Percentiles rank a stretch among this genome's conserved stretches.
phyloP scores from a whole-genome alignment of 2,113 vertebrate species.

The Otocyon megalotis region DNA sequence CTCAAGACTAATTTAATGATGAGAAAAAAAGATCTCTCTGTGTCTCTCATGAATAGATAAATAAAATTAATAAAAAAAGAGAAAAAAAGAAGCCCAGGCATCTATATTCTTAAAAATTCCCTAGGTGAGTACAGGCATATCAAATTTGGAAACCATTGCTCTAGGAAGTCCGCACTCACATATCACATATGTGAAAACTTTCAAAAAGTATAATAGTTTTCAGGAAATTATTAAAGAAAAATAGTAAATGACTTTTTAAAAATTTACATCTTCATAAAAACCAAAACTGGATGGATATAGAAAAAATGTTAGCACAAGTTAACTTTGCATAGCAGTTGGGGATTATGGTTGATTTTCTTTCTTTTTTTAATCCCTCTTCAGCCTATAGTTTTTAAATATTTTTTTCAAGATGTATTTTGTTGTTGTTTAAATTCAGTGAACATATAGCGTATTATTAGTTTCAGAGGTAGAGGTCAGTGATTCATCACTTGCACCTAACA shows the following conservation, averaged over 20 bases:
- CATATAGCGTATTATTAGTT: background rate
- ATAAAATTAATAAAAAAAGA: background rate
- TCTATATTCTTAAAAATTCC: background rate
- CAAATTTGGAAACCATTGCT: background rate
- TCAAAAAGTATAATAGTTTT: background rate
- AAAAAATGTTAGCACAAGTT: background rate
- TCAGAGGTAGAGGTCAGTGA: background rate
- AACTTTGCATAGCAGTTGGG: background rate
- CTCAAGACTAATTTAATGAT: background rate
- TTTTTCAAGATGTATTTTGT: background rate
- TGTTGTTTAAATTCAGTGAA: background rate
- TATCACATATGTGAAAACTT: background rate
- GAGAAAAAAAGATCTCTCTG: no score
- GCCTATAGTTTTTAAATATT: background rate
- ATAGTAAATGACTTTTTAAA: background rate
- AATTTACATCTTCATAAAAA: background rate
- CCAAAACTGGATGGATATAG: background rate
- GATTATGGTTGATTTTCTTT: background rate
- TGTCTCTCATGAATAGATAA: no score
- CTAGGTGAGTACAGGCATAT: fast-evolving
- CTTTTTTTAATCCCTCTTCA: background rate
- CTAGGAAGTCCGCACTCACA: background rate
- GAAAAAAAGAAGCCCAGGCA: background rate
- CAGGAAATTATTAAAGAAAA: background rate
- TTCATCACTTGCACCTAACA: background rate